Conservation (phyloP, 2,888 invertebrate species). For the Gastrophysa polygoni region DNA sequence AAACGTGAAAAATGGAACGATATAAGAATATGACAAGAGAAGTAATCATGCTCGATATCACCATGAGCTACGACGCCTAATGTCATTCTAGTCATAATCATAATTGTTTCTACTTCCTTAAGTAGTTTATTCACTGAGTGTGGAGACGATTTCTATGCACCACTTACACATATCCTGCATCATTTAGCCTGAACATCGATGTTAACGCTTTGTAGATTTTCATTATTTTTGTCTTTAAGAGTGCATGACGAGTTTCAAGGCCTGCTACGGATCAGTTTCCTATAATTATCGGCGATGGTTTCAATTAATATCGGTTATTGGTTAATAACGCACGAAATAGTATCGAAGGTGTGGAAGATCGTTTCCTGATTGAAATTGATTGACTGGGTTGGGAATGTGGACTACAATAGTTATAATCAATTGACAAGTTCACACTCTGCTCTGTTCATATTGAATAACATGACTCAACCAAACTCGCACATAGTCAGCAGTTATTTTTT, state of each 20-base stretch:
- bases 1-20: too few relatives aligned
- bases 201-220: conserved; percentile 33
- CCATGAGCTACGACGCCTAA: too few relatives aligned
- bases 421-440: too few relatives aligned
- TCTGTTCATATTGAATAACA: too few relatives aligned
- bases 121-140: not conserved
- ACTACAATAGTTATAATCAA: too few relatives aligned
- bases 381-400: too few relatives aligned
- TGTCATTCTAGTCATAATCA: too few relatives aligned
- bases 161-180: conserved; percentile 20
- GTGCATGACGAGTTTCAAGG: conserved; percentile 35
- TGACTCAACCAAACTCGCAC: too few relatives aligned
- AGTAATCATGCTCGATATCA: too few relatives aligned
- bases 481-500: too few relatives aligned
- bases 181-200: conserved; percentile 26
- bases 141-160: not conserved
- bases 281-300: conserved; percentile 16
- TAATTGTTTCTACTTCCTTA: not conserved
- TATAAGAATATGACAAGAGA: too few relatives aligned
- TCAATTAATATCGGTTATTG: conserved; percentile 30
- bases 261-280: conserved; percentile 13
- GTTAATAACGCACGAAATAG: conserved; percentile 15
- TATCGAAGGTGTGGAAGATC: not conserved
- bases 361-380: not conserved
- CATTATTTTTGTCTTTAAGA: conserved; percentile 33